Evolutionary conservation across 2,113 vertebrate species (phyloP).

Genomic region (Merops nubicus): DNA sequence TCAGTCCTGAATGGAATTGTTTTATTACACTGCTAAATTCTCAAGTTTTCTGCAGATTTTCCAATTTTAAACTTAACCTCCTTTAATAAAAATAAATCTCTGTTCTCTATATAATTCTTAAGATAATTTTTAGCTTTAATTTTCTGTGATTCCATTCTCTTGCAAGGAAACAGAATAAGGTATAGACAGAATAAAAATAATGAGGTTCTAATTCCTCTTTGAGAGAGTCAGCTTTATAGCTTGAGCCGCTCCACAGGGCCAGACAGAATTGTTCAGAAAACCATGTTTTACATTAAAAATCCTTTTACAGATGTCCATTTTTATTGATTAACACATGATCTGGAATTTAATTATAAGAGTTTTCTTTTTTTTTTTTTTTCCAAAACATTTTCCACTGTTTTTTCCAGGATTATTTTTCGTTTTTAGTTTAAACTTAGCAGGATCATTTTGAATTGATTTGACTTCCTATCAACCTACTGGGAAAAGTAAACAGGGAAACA

Average conservation of each 20-base stretch:
- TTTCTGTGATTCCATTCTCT: background rate
- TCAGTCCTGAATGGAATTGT: background rate
- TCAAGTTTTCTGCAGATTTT: slow-evolving; percentile 9
- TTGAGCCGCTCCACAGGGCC: background rate
- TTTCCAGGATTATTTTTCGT: background rate
- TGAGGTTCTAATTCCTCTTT: background rate
- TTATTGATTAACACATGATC: background rate
- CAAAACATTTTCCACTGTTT: background rate
- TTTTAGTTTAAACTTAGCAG: background rate
- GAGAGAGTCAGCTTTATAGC: background rate
- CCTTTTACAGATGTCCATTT: background rate
- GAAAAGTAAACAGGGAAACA: background rate
- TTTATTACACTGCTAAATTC: slow-evolving; percentile 33
- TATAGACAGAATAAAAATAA: background rate
- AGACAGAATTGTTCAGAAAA: background rate
- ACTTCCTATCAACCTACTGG: background rate
- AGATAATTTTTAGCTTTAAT: background rate
- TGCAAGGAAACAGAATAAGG: background rate
- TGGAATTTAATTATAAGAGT: background rate
- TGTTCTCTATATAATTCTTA: background rate
- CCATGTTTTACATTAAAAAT: background rate
- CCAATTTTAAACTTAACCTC: background rate
- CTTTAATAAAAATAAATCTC: background rate
- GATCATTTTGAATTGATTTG: background rate
- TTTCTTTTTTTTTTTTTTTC: background rate